These are phyloP conservation scores for Dinocampus coccinellae DNA, from an alignment of 2,888 invertebrate genomes.

Conservation along the genomic window DNA sequence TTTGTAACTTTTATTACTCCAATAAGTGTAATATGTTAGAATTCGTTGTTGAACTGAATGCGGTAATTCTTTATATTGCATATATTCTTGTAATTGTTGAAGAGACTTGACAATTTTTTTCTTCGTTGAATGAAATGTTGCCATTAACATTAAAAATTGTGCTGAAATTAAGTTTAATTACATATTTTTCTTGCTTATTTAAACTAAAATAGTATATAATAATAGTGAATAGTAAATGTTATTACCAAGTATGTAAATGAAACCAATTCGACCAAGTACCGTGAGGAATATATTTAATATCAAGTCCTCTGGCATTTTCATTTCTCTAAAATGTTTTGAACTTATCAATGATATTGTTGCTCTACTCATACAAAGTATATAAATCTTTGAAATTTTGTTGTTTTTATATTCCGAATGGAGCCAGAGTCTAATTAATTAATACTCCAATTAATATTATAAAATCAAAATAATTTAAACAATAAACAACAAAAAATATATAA, in stretches of 20 bases:
- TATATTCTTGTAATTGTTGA: constrained; percentile 68
- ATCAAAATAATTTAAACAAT: constrained; percentile 4
- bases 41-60: constrained; percentile 61
- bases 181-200: background rate
- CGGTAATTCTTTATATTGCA: constrained; percentile 68
- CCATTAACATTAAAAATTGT: constrained; percentile 55
- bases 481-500: background rate
- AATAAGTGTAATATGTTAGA: constrained; percentile 65
- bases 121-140: constrained; percentile 49
- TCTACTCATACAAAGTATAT: constrained; percentile 57
- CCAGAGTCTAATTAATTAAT: constrained; percentile 54
- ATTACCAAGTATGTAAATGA: constrained; percentile 58
- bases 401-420: constrained; percentile 50
- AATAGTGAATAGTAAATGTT: background rate
- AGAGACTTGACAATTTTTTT: constrained; percentile 52
- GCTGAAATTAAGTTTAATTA: constrained; percentile 40
- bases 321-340: constrained; percentile 55
- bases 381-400: constrained; percentile 47
- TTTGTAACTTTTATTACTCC: constrained; percentile 65
- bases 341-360: constrained; percentile 56
- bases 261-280: constrained; percentile 57
- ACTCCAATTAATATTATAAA: constrained; percentile 10
- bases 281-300: constrained; percentile 56
- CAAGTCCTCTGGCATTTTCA: constrained; percentile 59
- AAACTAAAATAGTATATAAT: background rate